Evolutionary conservation across 1,140 invertebrate genomes (phyloP).

Genomic region (Diorhabda carinulata): DNA sequence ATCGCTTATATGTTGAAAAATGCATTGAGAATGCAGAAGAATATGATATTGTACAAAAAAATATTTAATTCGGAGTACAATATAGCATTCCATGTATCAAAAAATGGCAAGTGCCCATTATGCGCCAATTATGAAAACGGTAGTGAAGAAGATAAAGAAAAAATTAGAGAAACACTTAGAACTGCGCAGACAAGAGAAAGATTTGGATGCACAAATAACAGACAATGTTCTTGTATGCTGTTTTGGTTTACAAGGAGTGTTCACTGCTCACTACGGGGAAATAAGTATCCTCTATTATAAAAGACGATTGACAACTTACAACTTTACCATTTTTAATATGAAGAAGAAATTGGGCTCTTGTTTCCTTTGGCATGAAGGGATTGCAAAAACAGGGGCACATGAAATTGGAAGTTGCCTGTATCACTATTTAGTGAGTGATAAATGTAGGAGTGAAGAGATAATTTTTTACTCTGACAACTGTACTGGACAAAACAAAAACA

Average conservation of each 20-base stretch:
- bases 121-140: neutral
- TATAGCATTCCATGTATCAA: neutral
- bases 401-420: neutral
- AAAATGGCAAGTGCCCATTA: neutral
- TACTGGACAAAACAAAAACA: neutral
- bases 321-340: no score
- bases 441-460: neutral
- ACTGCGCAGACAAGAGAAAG: neutral
- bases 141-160: slow-evolving; percentile 5
- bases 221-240: neutral
- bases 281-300: no score
- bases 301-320: no score
- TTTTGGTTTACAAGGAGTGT: neutral
- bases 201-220: neutral
- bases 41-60: neutral
- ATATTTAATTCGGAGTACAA: neutral
- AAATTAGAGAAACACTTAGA: neutral
- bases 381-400: neutral
- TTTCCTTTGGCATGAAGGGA: no score
- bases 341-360: no score
- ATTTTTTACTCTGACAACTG: neutral
- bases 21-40: no score
- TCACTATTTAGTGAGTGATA: neutral
- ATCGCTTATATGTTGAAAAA: neutral
- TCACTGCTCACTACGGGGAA: neutral